Evolutionary conservation across 2,113 vertebrate genomes (phyloP), one percentile per base, ranked within the genome.

Genomic region (Burhinus bistriatus): DNA sequence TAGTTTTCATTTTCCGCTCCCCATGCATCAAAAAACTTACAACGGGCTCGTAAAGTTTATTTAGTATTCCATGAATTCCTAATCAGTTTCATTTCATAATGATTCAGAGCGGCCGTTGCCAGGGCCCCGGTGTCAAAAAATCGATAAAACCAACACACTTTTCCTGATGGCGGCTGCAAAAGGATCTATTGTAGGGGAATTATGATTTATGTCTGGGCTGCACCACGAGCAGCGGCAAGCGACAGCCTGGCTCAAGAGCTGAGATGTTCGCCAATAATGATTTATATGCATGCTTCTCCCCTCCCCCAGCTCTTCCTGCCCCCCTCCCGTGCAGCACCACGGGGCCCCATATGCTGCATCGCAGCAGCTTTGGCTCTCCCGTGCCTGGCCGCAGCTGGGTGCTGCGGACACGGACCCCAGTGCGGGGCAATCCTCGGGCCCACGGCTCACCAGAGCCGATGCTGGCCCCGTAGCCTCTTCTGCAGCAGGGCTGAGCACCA

Each of bases 31-130:
- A 98, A 98, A 98, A 99, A 99, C 99, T 98, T 98, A 98, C 98
- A 99, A 98, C 96, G 97, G 98, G 98, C 98, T 99, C 98, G 97
- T 99, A 99, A 99, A 99, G 99, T 99, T 99, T 99, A 99, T 99
- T 99, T 99, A 99, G 99, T 99, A 99, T 99, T 99, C 99, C 98
- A 99, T 99, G 99, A 99, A 99, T 99, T 99, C 99, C 99, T 99
- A 99, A 99, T 99, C 98, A 99, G 99, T 99, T 99, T 99, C 99
- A 98, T 99, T 99, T 99, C 99, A 99, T 99, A 99, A 99, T 99
- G 99, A 99, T 99, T 99, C 98, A 99, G 98, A 98, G 98, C 97
- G 94, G 98, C 97, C 97, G 97, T 97, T 98, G 98, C 98, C 98
- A 98, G 97, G 98, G 98, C 98, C 97, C 98, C 94, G 95, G 96